Conservation (phyloP, 2,113 vertebrate species). For the Phyllostomus discolor region DNA sequence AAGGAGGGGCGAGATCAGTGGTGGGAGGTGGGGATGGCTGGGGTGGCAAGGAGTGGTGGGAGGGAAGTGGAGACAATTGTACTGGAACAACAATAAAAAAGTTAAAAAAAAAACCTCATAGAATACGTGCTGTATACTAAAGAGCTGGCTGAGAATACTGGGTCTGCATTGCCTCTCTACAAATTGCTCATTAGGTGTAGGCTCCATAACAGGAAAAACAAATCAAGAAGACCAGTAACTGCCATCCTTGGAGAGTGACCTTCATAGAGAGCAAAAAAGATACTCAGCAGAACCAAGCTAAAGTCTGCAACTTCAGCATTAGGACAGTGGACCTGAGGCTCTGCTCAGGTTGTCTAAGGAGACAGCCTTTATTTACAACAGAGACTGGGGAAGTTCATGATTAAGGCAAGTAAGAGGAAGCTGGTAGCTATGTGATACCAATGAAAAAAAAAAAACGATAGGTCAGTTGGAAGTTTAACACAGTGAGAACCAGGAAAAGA, state of each 20-base stretch:
- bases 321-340: too few species aligned
- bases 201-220: background rate
- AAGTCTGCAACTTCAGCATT: background rate
- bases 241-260: fast-evolving
- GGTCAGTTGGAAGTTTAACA: background rate
- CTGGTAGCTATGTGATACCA: background rate
- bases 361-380: background rate
- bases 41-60: too few species aligned
- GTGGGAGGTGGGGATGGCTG: too few species aligned
- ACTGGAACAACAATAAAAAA: too few species aligned
- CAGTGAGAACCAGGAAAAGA: background rate
- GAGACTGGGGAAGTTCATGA: background rate
- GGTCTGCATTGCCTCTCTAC: background rate
- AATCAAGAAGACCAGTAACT: background rate
- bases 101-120: background rate
- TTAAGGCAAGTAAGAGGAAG: background rate
- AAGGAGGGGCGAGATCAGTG: too few species aligned
- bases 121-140: background rate
- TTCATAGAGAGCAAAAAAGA: background rate
- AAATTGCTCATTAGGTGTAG: background rate
- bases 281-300: background rate
- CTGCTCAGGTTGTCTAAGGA: background rate
- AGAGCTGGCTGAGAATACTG: background rate
- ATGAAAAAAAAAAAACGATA: background rate
- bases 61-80: too few species aligned